Evolutionary conservation across 2,797 vertebrate genomes (phyloP).

Genomic region (Craterocephalus amniculus): DNA sequence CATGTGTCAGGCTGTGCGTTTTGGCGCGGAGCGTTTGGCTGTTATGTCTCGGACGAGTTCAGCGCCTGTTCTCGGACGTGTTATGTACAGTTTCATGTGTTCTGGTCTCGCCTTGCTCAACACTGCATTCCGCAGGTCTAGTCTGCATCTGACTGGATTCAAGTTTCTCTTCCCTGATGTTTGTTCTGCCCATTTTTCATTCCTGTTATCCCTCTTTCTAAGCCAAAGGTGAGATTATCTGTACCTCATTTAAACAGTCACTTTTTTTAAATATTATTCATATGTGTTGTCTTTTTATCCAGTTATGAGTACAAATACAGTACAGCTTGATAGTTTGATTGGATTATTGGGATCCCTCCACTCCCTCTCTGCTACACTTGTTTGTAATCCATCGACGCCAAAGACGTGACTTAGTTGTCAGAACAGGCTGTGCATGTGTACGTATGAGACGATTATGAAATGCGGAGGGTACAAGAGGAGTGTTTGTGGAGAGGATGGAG

Average conservation of each 20-base stretch:
- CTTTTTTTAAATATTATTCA: no score
- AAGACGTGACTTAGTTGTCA: constrained; percentile 9
- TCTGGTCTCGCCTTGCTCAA: constrained; percentile 17
- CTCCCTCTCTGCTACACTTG: constrained; percentile 6
- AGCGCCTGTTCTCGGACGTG: constrained; percentile 20
- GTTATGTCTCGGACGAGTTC: constrained; percentile 47
- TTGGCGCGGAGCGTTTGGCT: constrained; percentile 26
- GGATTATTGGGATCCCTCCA: constrained; percentile 32
- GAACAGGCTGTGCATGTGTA: constrained; percentile 15
- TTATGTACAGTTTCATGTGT: not conserved
- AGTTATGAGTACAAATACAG: constrained; percentile 11
- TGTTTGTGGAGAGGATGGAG: constrained; percentile 37
- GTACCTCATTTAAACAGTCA: no score
- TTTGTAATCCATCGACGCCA: constrained; percentile 44
- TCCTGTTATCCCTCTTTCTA: not conserved
- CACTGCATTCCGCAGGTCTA: constrained; percentile 14
- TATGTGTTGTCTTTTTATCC: not conserved
- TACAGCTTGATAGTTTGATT: constrained; percentile 56
- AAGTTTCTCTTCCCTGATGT: not conserved
- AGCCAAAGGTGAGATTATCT: not conserved
- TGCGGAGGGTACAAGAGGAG: not conserved
- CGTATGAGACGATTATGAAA: constrained; percentile 34
- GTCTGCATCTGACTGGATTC: constrained; percentile 3
- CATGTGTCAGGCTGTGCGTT: constrained; percentile 54
- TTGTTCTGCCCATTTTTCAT: not conserved